These are phyloP conservation scores for Oedothorax gibbosus DNA, from an alignment of 1,140 invertebrate species.

Conservation along the genomic window DNA sequence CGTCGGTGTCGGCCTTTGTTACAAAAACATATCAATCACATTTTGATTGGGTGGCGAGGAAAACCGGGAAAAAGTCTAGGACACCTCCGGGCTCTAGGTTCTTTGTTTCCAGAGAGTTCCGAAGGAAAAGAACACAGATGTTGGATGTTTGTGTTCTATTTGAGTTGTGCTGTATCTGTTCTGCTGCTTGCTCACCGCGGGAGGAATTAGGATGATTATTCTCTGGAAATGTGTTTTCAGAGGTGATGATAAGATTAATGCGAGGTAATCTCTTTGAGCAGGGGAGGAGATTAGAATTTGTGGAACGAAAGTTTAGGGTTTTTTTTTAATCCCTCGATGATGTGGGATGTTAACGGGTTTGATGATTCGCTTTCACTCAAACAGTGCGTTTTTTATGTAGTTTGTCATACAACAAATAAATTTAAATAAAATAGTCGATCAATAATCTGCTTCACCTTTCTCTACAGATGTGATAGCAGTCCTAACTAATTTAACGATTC, in stretches of 20 bases:
- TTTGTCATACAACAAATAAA: too few species aligned
- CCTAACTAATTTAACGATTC: too few species aligned
- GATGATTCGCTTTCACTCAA: too few species aligned
- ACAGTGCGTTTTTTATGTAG: too few species aligned
- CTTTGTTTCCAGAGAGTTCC: constrained; percentile 13
- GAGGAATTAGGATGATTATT: neutral
- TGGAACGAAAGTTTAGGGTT: too few species aligned
- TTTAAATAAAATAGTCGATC: too few species aligned
- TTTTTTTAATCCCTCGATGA: too few species aligned
- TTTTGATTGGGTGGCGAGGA: constrained; percentile 49
- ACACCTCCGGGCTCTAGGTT: constrained; percentile 20
- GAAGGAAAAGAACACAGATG: constrained; percentile 25
- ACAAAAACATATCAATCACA: constrained; percentile 62
- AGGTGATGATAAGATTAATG: neutral
- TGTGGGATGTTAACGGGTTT: too few species aligned
- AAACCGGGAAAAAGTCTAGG: constrained; percentile 20
- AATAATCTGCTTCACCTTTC: too few species aligned
- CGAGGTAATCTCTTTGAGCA: too few species aligned
- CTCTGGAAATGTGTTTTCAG: neutral
- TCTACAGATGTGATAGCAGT: too few species aligned
- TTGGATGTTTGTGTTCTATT: constrained; percentile 8
- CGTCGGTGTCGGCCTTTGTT: constrained; percentile 38
- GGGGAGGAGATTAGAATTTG: too few species aligned
- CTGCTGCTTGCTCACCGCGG: neutral
- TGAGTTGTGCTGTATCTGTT: neutral